These are phyloP conservation scores for Drosophila tristis DNA, from an alignment of 1,140 invertebrate species.

Conservation along the genomic window DNA sequence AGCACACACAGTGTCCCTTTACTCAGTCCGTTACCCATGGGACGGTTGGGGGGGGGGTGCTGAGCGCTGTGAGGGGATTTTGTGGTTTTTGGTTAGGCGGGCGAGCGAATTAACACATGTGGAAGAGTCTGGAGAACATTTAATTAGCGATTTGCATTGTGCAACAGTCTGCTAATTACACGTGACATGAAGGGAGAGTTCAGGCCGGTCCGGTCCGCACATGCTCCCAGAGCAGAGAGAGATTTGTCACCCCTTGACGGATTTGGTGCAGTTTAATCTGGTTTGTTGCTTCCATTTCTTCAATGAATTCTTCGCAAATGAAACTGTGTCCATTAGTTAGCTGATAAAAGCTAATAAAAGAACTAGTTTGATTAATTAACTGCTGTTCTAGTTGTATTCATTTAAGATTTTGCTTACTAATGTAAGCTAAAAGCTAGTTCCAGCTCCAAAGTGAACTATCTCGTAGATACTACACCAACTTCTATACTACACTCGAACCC, in stretches of 20 bases:
- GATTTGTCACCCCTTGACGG: neutral
- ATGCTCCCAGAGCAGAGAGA: neutral
- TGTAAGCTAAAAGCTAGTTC: no score
- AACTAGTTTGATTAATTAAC: slow-evolving; percentile 29
- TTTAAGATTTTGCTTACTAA: no score
- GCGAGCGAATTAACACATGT: slow-evolving; percentile 60
- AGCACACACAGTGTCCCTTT: neutral
- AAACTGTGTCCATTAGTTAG: slow-evolving; percentile 26
- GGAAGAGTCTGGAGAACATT: slow-evolving; percentile 54
- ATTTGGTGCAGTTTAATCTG: slow-evolving; percentile 34
- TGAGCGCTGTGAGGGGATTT: no score
- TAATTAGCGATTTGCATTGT: slow-evolving; percentile 63
- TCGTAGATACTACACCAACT: no score
- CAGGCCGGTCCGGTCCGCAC: neutral
- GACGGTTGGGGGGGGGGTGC: neutral
- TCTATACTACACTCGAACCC: neutral
- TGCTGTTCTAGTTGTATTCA: slow-evolving; percentile 11
- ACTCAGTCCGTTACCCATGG: no score
- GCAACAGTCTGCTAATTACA: slow-evolving; percentile 62
- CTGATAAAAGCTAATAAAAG: slow-evolving; percentile 29
- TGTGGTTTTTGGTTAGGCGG: slow-evolving; percentile 30
- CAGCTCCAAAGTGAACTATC: no score
- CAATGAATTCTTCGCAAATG: slow-evolving; percentile 25
- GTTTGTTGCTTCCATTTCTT: slow-evolving; percentile 25
- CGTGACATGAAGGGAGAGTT: slow-evolving; percentile 54